Base-by-base conservation (phyloP, 2,113 vertebrate genomes). In the Chaetodon auriga region DNA sequence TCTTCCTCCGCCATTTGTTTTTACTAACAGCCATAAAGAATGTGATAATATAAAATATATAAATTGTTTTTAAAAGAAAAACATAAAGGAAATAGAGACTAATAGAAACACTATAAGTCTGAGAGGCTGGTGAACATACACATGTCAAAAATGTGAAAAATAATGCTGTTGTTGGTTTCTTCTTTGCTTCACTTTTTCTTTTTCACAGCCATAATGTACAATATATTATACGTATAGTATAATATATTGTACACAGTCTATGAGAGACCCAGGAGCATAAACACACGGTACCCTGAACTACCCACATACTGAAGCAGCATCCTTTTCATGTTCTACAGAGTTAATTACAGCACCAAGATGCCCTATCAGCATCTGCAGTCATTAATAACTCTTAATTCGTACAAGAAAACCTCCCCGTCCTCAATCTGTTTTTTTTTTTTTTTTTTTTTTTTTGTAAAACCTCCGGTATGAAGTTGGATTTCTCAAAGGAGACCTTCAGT, bases 401-500 rank as follows among this genome's bases (percentile, higher is more conserved):
- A 30, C 5, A 23, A 9, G 5, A 21, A 69, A 68, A 68, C 18
- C 1, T 30, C 36, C 11, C 4, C 11, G 43, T 64, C 14, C 18
- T 19, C 21, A 7, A 9, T 43, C 13, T n/a, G 0, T 63, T 8
- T 60, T 30, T 30, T 30, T n/a, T n/a, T 60, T 54, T 1, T 63
- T n/a, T 63, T 8, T 60, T 30, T 30, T 30, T 61, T 54, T 54
- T 5, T 12, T 30, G 25, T 14, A 30, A 55, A 68, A 66, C 45
- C 25, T 46, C 25, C 21, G 25, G 41, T 63, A 51, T 36, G 15
- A 68, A 21, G 35, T 38, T 36, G 2, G 4, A 35, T 76, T 60
- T 58, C 53, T 77, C 74, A 36, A 4, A 48, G 18, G 46, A 57
- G 57, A 48, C 36, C 48, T 69, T 72, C 6, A 63, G 18, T 51